Base-by-base conservation (phyloP, 2,797 vertebrate genomes). In the Lepus townsendii region DNA sequence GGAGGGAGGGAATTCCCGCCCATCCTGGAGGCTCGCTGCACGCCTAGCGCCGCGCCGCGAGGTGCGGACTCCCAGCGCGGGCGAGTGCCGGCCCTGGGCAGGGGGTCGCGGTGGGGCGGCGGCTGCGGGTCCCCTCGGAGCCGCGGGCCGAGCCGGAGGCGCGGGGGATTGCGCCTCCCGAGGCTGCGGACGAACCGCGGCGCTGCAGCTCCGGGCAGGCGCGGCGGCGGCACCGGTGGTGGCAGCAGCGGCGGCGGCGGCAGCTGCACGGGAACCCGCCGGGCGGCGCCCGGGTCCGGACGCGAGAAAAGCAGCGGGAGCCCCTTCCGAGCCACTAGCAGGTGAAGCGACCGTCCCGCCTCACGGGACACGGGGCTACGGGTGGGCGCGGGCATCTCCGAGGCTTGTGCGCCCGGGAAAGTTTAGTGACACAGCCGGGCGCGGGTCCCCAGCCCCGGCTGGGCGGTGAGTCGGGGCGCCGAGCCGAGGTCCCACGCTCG, bases 1-100 rank as follows among this genome's bases (percentile, higher is more conserved):
- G 0, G 91, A n/a, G 83, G 82, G 80, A 72, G 88, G 97, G 97
- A 97, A 97, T 97, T 95, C 97, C 96, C 97, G 96, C 97, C 95
- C 96, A 93, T 91, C 83, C 92, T 0, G 65, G 92, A 95, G 97
- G 91, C 84, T 93, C 89, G 0, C 83, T 2, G 80, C 86, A 66
- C 72, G 88, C 92, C 91, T 75, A 0, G 92, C 93, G 90, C 89
- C 1, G 79, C 52, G 73, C 93, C 0, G 83, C 69, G 1, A 8
- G 68, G 30, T 77, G 93, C 85, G 1, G 84, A 8, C 83, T 90
- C 78, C 60, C 65, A 7, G 85, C 68, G 77, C 93, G 12, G 1
- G 72, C 14, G 88, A 47, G 88, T 60, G 88, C 83, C 13, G 69
- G 93, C 87, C 60, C 62, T 19, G 54, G 54, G 73, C 80, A 0